Evolutionary conservation across 53 echinoderm and acorn worm species (phyloP).

Genomic region (Paelopatides confundens): DNA sequence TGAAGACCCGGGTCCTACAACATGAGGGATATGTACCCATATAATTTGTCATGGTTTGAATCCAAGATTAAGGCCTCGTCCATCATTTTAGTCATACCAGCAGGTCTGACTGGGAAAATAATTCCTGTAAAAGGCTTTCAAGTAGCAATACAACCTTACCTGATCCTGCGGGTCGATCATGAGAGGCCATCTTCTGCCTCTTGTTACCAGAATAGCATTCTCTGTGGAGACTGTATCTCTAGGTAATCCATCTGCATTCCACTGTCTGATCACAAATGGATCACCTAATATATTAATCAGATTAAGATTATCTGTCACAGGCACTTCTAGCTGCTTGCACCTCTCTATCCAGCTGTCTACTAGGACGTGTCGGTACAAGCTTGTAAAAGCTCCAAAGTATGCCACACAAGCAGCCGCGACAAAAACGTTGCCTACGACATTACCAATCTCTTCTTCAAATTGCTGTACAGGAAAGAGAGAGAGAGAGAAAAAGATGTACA

Average conservation of each 20-base stretch:
- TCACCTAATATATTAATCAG: constrained; percentile 94
- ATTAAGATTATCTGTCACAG: constrained; percentile 90
- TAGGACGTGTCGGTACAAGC: constrained; percentile 86
- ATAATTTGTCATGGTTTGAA: too few species aligned
- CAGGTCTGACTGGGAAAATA: too few species aligned
- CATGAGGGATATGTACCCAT: too few species aligned
- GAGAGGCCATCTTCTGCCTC: constrained; percentile 95
- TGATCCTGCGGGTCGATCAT: constrained; percentile 99
- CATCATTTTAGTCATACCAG: too few species aligned
- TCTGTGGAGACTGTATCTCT: constrained; percentile 97
- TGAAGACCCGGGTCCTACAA: too few species aligned
- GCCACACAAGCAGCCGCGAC: constrained; percentile 99
- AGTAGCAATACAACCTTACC: constrained; percentile 61
- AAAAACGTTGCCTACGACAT: constrained; percentile 98
- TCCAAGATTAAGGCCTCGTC: too few species aligned
- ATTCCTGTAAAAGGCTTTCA: too few species aligned
- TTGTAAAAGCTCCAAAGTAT: constrained; percentile 98
- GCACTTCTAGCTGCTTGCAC: constrained; percentile 94
- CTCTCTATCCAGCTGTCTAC: constrained; percentile 86
- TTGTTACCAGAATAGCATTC: constrained; percentile 96
- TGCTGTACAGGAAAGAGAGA: constrained; percentile 63
- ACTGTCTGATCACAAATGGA: constrained; percentile 98
- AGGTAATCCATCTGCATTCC: constrained; percentile 98
- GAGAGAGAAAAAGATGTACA: not conserved
- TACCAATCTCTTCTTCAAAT: constrained; percentile 94